phyloP scores from a whole-genome alignment of 37 sponge, comb jelly and placozoan genomes.

The Oscarella lobularis region DNA sequence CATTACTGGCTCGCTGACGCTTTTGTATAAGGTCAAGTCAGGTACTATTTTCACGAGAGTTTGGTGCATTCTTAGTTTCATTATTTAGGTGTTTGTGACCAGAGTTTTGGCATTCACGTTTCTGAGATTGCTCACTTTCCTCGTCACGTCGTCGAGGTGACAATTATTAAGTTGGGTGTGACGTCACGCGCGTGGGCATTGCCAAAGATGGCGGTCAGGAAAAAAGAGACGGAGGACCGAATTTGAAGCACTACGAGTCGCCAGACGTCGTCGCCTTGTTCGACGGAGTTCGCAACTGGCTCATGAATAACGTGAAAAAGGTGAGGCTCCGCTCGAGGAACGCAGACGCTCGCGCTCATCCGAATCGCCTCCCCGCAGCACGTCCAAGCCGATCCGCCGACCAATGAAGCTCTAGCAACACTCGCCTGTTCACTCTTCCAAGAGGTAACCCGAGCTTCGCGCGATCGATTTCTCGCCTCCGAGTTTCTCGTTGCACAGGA shows the following conservation, averaged over 20 bases:
- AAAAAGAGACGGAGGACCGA: conserved; percentile 71
- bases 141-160: conserved; percentile 48
- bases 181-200: too few species aligned
- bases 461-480: neutral
- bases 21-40: conserved; percentile 78
- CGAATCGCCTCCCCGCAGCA: too few species aligned
- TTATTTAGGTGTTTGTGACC: conserved; percentile 72
- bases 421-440: too few species aligned
- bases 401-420: conserved; percentile 64
- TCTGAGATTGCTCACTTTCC: conserved; percentile 94
- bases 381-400: conserved; percentile 74
- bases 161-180: too few species aligned
- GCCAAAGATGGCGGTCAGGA: conserved; percentile 39
- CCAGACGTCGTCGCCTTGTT: conserved; percentile 55
- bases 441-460: too few species aligned
- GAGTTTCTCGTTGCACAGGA: neutral
- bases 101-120: conserved; percentile 96
- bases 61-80: too few species aligned
- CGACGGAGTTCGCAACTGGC: conserved; percentile 69
- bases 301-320: conserved; percentile 73
- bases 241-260: conserved; percentile 72
- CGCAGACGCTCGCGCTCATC: too few species aligned
- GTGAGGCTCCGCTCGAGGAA: too few species aligned
- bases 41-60: too few species aligned
- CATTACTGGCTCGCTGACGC: conserved; percentile 80